These are phyloP conservation scores for Pangasianodon hypophthalmus DNA, from an alignment of 2,113 vertebrate genomes.

Conservation along the genomic window DNA sequence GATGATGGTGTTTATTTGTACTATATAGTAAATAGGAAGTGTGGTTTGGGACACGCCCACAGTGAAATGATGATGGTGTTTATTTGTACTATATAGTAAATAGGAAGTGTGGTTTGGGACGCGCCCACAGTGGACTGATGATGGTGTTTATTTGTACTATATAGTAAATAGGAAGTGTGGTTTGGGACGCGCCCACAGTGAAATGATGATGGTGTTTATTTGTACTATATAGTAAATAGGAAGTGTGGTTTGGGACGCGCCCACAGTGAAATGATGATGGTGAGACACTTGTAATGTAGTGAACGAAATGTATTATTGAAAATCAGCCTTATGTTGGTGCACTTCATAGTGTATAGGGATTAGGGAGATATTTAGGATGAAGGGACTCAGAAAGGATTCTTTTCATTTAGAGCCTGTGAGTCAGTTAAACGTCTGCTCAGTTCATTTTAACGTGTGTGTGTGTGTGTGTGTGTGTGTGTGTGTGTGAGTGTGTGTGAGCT, in stretches of 20 bases:
- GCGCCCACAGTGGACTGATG: no score
- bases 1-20: no score
- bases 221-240: no score
- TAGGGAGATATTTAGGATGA: background rate
- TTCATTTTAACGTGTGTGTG: background rate
- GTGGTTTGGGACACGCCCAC: no score
- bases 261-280: background rate
- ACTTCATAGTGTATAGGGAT: background rate
- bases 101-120: no score
- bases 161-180: no score
- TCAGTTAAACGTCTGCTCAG: background rate
- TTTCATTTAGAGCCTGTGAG: slow-evolving; percentile 4
- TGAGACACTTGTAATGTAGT: background rate
- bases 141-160: no score
- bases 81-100: no score
- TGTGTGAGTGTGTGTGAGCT: slow-evolving; percentile 7
- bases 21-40: no score
- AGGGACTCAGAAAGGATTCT: background rate
- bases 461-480: slow-evolving; percentile 19
- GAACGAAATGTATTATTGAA: background rate
- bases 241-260: background rate
- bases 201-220: no score
- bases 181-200: no score
- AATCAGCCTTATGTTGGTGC: background rate
- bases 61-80: background rate